A percentile compares a stretch with the other conserved stretches of the same genome.
Conservation (phyloP, 2,888 invertebrate genomes). For the Acrobasis consociella region DNA sequence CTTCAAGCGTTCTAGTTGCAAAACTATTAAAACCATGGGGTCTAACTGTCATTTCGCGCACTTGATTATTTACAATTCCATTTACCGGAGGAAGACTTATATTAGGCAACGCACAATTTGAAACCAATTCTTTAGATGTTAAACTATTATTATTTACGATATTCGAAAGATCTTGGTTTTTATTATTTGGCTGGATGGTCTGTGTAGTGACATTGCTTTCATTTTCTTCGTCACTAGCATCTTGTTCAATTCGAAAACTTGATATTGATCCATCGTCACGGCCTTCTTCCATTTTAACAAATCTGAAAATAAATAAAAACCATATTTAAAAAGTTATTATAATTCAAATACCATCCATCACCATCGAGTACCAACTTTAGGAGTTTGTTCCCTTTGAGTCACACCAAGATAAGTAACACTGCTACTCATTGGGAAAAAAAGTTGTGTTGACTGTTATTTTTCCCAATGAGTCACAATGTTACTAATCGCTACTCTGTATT, state of each 20-base stretch:
- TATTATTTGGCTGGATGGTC: background rate
- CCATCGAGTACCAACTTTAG: background rate
- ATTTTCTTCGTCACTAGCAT: slow-evolving; percentile 7
- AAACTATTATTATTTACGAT: background rate
- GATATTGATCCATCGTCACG: background rate
- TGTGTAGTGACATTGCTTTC: background rate
- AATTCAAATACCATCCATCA: background rate
- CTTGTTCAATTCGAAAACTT: background rate
- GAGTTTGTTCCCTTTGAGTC: background rate
- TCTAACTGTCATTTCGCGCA: background rate
- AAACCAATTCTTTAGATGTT: background rate
- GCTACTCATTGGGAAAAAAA: too few relatives aligned
- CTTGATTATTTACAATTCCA: background rate
- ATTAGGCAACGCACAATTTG: background rate
- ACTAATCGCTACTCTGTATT: too few relatives aligned
- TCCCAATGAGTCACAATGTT: too few relatives aligned
- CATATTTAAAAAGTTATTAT: background rate
- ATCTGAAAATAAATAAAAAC: slow-evolving; percentile 1
- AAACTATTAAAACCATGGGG: background rate
- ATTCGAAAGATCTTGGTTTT: background rate
- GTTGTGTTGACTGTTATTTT: too few relatives aligned
- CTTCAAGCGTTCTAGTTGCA: background rate
- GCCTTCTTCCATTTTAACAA: slow-evolving; percentile 14
- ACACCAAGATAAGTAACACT: too few relatives aligned
- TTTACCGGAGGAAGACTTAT: background rate